Percentiles rank a stretch among this genome's conserved stretches.
Conservation (phyloP, 2,113 vertebrate genomes). For the Carlito syrichta region DNA sequence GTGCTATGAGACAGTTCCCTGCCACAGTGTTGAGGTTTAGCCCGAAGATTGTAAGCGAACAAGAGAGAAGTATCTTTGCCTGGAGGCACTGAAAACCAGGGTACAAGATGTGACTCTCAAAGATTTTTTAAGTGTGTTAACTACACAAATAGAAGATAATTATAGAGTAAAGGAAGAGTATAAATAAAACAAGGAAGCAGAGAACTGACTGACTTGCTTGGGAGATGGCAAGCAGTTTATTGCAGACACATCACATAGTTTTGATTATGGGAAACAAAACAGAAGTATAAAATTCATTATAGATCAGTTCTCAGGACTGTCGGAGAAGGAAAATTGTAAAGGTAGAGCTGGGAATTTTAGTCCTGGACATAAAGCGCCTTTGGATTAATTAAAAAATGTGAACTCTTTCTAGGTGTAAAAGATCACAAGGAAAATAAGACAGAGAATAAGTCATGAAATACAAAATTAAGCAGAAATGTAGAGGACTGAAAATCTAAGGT, state of each 20-base stretch:
- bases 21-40: neutral
- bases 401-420: neutral
- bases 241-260: neutral
- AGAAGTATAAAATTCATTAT: neutral
- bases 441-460: neutral
- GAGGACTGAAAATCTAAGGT: neutral
- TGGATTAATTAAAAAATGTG: neutral
- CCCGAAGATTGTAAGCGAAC: neutral
- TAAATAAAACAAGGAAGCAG: no score
- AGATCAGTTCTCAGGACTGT: neutral
- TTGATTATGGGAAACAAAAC: neutral
- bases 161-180: neutral
- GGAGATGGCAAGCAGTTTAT: neutral
- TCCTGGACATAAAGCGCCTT: neutral
- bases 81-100: neutral
- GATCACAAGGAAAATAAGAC: neutral
- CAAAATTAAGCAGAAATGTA: neutral
- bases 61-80: neutral
- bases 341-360: neutral
- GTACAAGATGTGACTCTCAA: no score
- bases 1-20: neutral
- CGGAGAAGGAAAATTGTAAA: neutral
- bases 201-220: neutral
- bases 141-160: neutral
- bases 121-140: neutral